A percentile compares a stretch with the other conserved stretches of the same genome.
phyloP scores from a whole-genome alignment of 2,888 invertebrate species.

The Odontothrips loti region DNA sequence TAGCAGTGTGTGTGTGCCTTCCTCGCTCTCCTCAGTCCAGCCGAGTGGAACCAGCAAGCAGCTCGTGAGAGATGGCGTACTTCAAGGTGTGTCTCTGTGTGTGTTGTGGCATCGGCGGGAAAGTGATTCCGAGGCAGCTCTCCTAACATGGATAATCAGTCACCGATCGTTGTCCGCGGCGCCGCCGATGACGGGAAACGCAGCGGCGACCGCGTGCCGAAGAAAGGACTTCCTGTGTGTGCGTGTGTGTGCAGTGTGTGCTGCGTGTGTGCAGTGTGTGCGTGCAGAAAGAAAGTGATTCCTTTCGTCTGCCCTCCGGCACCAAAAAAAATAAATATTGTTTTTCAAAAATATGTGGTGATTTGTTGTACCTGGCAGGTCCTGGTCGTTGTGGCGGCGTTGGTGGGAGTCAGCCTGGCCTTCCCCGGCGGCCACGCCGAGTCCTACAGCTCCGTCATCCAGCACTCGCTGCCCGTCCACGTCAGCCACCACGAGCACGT shows the following conservation, averaged over 20 bases:
- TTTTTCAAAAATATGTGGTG: background rate
- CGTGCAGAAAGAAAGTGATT: too few relatives aligned
- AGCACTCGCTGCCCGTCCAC: background rate
- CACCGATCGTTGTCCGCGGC: background rate
- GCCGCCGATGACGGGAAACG: too few relatives aligned
- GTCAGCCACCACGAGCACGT: background rate
- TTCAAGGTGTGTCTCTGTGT: background rate
- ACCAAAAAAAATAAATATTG: background rate
- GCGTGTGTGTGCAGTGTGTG: too few relatives aligned
- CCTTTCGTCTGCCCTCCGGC: too few relatives aligned
- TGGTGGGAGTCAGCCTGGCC: background rate
- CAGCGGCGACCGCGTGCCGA: too few relatives aligned
- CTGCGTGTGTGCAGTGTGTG: too few relatives aligned
- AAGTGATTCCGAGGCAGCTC: background rate
- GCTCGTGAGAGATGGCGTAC: background rate
- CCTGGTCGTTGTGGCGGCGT: background rate
- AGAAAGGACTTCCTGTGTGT: too few relatives aligned
- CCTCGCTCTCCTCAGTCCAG: background rate
- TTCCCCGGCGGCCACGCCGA: background rate
- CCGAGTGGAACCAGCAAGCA: background rate
- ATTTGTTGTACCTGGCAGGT: background rate
- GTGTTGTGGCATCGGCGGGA: background rate
- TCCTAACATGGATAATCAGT: background rate
- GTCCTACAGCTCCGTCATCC: conserved; percentile 3
- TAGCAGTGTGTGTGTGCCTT: background rate